Evolutionary conservation across 2,797 vertebrate species (phyloP), one percentile per base, ranked within the genome.

Genomic region (Neosalanx taihuensis): DNA sequence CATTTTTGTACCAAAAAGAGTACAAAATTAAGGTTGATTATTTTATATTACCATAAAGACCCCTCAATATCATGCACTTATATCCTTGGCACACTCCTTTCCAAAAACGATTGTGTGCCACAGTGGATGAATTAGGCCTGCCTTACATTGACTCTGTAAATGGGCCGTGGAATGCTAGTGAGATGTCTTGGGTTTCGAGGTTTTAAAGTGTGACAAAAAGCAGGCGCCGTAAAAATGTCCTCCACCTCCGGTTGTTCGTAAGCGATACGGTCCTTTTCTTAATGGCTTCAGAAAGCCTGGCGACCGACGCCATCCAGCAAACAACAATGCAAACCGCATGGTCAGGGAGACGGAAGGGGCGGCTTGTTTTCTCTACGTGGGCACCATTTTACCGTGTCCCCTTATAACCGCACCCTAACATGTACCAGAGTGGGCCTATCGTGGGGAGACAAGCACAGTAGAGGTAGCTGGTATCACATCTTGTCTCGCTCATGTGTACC

Each of bases 171-270:
- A 83, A 81, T 81, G 62, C 77, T 78, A 68, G 64, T 64, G 46
- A 76, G 78, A 76, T 29, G 71, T 81, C 76, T 67, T 56, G 59
- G 18, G 69, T 80, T 77, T 63, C 65, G n/a, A 26, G 31, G 1
- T 4, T 31, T 59, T 53, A 49, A 3, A 5, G n/a, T 70, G 72
- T 64, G 64, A 71, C 69, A 64, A 72, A 71, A 82, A 76, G 72
- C 59, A 30, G 30, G 72, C 80, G 79, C 80, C 69, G 80, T 81
- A 73, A 85, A 86, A 84, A 67, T 53, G 70, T 15, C 0, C 69
- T 70, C 72, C 67, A 76, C 73, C 79, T 74, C 76, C 31, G 35
- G 76, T 76, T 77, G 77, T 63, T 56, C 37, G 62, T 51, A 69
- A 56, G 74, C 30, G 68, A 77, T 66, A 72, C 29, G 67, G 67